These are phyloP conservation scores for Drosophila birchii DNA, from an alignment of 2,888 invertebrate species.

Conservation along the genomic window DNA sequence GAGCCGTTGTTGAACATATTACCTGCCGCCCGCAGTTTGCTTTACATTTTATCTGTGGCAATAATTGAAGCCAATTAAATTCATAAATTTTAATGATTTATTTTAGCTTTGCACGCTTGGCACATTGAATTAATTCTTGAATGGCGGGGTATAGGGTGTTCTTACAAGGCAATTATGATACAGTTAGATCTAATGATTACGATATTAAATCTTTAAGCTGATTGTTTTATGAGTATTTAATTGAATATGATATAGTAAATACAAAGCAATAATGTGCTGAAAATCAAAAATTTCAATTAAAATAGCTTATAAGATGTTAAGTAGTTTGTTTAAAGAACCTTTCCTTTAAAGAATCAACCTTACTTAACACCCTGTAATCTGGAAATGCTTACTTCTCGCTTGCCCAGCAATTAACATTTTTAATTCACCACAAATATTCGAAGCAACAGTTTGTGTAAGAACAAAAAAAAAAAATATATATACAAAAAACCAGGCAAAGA, in stretches of 20 bases:
- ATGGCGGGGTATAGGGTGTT: slow-evolving; percentile 60
- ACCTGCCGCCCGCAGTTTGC: slow-evolving; percentile 40
- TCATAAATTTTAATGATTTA: slow-evolving; percentile 81
- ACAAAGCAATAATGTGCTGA: no score
- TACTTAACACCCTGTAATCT: slow-evolving; percentile 43
- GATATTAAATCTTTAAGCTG: neutral
- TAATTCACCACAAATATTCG: slow-evolving; percentile 69
- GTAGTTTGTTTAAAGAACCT: no score
- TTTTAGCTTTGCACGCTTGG: slow-evolving; percentile 65
- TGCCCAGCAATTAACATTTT: slow-evolving; percentile 59
- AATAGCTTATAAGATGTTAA: neutral
- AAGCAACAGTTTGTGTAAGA: slow-evolving; percentile 70
- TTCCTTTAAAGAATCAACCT: neutral
- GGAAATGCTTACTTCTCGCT: slow-evolving; percentile 44
- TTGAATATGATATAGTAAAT: no score
- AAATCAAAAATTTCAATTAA: no score
- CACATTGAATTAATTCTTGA: slow-evolving; percentile 60
- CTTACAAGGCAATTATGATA: neutral
- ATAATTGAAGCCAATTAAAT: slow-evolving; percentile 77
- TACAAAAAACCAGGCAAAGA: slow-evolving; percentile 14
- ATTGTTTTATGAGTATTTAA: neutral
- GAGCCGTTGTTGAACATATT: slow-evolving; percentile 6
- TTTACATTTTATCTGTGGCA: slow-evolving; percentile 66
- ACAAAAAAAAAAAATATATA: slow-evolving; percentile 50
- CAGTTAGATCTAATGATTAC: neutral